These are phyloP conservation scores for Labia minor DNA, from an alignment of 2,888 invertebrate genomes.

Conservation along the genomic window DNA sequence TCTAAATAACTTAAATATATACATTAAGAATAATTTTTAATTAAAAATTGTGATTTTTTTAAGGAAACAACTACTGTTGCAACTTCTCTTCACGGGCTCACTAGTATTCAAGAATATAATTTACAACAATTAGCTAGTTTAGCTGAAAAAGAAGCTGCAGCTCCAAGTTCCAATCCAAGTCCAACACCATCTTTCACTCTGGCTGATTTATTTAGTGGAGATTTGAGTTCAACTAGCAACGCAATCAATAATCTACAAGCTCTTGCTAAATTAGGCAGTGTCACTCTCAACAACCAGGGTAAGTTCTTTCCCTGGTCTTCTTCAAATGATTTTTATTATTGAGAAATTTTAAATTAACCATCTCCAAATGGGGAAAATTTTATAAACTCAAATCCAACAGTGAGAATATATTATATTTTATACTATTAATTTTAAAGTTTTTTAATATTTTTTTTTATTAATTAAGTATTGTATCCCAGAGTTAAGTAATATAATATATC, in stretches of 20 bases:
- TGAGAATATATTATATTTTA: no score
- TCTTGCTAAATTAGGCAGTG: conserved; percentile 68
- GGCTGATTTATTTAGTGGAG: conserved; percentile 65
- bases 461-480: no score
- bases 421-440: no score
- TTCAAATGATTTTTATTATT: neutral
- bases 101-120: conserved; percentile 78
- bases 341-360: neutral
- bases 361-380: no score
- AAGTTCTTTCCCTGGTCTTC: conserved; percentile 22
- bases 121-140: conserved; percentile 72
- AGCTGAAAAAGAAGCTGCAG: conserved; percentile 49
- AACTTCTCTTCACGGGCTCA: conserved; percentile 42
- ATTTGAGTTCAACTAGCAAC: conserved; percentile 53
- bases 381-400: no score
- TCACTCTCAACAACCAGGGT: conserved; percentile 42
- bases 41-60: no score
- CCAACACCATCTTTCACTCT: conserved; percentile 46
- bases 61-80: conserved; percentile 36
- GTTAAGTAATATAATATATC: no score
- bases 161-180: conserved; percentile 47
- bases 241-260: conserved; percentile 83
- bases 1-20: no score
- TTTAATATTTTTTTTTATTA: no score
- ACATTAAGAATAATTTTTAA: no score